These are phyloP conservation scores for Clunio marinus DNA, from an alignment of 2,888 invertebrate genomes.

Conservation along the genomic window DNA sequence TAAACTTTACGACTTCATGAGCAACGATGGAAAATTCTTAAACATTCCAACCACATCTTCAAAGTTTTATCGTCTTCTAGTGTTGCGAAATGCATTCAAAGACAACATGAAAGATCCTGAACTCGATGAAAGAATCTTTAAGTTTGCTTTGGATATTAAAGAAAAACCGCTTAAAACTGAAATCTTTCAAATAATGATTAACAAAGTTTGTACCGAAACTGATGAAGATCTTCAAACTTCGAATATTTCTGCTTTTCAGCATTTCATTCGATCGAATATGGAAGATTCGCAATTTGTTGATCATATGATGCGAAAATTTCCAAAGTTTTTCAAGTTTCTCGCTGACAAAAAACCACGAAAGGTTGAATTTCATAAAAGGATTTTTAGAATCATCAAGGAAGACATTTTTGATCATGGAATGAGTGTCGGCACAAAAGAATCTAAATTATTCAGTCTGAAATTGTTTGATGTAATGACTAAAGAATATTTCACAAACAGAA, in stretches of 20 bases:
- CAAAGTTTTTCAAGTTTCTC: slow-evolving; percentile 23
- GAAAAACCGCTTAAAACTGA: slow-evolving; percentile 11
- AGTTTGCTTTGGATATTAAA: not conserved
- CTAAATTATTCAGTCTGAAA: slow-evolving; percentile 12
- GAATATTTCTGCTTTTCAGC: not conserved
- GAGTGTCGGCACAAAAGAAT: not conserved
- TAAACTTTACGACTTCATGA: not conserved
- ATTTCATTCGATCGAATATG: slow-evolving; percentile 4
- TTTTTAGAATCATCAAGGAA: slow-evolving; percentile 6
- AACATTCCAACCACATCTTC: not conserved
- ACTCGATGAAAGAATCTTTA: not conserved
- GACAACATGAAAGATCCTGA: not conserved
- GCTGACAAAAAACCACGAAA: not conserved
- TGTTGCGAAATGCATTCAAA: slow-evolving; percentile 19
- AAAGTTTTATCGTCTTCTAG: slow-evolving; percentile 14
- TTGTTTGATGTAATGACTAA: slow-evolving; percentile 13
- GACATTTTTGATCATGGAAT: slow-evolving; percentile 28
- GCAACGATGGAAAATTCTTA: not conserved
- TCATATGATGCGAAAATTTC: slow-evolving; percentile 16
- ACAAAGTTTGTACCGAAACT: not conserved
- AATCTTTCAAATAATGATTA: not conserved
- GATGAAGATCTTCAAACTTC: not conserved
- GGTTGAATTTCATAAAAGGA: not conserved
- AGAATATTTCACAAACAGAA: slow-evolving; percentile 7
- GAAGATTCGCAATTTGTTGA: slow-evolving; percentile 6